Percentiles rank a stretch among this genome's conserved stretches.
Conservation (phyloP, 2,113 vertebrate genomes). For the Laticauda laticaudata region DNA sequence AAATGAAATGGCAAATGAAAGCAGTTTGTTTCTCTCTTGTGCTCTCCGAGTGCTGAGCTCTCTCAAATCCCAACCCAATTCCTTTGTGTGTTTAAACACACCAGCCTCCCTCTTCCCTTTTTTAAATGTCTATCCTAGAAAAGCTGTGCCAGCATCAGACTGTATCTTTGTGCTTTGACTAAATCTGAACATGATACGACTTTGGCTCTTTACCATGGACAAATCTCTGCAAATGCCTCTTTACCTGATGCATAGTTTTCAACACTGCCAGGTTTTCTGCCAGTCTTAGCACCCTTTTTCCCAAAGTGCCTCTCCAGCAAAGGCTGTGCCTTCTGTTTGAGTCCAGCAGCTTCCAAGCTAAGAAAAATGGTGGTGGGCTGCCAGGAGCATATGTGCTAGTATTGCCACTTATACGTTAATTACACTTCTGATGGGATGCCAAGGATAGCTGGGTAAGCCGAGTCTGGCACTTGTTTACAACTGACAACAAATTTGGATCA, state of each 20-base stretch:
- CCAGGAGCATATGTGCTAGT: constrained; percentile 16
- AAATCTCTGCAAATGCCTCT: constrained; percentile 5
- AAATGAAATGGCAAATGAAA: constrained; percentile 42
- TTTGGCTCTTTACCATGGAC: constrained; percentile 15
- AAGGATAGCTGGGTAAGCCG: constrained; percentile 30
- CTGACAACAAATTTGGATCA: constrained; percentile 2
- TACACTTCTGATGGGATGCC: constrained; percentile 26
- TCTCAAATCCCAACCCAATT: constrained; percentile 42
- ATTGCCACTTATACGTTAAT: constrained; percentile 43
- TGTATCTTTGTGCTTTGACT: not conserved
- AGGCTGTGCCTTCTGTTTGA: not conserved
- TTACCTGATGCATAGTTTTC: not conserved
- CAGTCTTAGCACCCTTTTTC: not conserved
- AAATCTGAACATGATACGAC: not conserved
- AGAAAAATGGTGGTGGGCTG: not conserved
- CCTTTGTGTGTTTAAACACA: constrained; percentile 25
- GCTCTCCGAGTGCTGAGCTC: constrained; percentile 28
- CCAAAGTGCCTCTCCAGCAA: accelerated
- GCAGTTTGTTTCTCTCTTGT: constrained; percentile 18
- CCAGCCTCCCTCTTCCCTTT: not conserved
- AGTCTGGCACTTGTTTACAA: not conserved
- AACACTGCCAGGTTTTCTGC: not conserved
- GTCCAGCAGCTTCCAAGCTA: constrained; percentile 15
- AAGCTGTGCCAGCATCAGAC: constrained; percentile 24
- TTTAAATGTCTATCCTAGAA: not conserved